Base-by-base conservation (phyloP, 2,797 vertebrate species). In the Spondyliosoma cantharus region DNA sequence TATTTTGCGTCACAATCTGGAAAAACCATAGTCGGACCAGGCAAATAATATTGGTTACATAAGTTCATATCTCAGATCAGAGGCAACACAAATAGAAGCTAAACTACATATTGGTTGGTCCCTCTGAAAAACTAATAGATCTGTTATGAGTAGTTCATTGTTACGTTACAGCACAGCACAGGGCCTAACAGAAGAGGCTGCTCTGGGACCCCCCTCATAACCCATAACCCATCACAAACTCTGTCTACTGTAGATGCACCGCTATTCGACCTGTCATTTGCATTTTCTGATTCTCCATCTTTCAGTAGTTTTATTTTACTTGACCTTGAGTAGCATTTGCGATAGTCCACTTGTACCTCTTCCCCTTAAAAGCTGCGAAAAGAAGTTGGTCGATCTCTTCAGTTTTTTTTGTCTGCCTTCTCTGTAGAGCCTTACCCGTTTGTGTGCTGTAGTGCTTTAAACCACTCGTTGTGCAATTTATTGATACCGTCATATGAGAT, bases 121-220 rank as follows among this genome's bases (percentile, higher is more conserved):
- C 53, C 37, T 14, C 11, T 5, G 7, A 45, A 68, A 66, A 68
- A 66, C 12, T 56, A 25, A 65, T 22, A 46, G 12, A 24, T 50
- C 0, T 59, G 8, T 32, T 56, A 22, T 25, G 13, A 46, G 13
- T 71, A 54, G 16, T 8, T 61, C 7, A 20, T 64, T n/a, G 3
- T 50, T 11, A 42, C 58, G 3, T 50, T 11, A 42, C 58, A 73
- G 49, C 62, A 43, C 52, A 77, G 64, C 57, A 72, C 63, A 80
- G 74, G 71, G 63, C 69, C 76, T 63, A 84, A 85, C 65, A 81
- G 59, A 88, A 90, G 92, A 95, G 94, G 95, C 95, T 95, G 88
- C 92, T 95, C 94, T 93, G 89, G 91, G 91, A 93, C 86, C 87
- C 88, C 83, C 58, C 82, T 86, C 94, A 95, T 94, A 89, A 93